These are phyloP conservation scores for Lasaia peninsularis DNA, from an alignment of 1,140 invertebrate species.

Conservation along the genomic window DNA sequence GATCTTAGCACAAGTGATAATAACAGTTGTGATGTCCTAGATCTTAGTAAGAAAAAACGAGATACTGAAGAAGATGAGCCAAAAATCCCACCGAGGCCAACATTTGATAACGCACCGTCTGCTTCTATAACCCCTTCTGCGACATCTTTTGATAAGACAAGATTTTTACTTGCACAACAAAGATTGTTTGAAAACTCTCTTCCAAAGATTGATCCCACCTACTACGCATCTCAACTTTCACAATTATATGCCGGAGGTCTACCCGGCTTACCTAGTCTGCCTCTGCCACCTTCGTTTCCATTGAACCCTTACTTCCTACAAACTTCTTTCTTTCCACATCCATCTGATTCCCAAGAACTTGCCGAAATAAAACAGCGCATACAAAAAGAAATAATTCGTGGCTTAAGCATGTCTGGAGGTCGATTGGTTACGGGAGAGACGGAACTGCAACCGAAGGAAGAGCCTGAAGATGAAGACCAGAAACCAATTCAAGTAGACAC, in stretches of 20 bases:
- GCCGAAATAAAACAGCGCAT: conserved; percentile 81
- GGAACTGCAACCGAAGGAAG: conserved; percentile 51
- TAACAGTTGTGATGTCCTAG: conserved; percentile 84
- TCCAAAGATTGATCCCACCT: conserved; percentile 77
- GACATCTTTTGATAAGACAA: conserved; percentile 68
- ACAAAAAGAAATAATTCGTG: conserved; percentile 82
- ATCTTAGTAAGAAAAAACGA: conserved; percentile 89
- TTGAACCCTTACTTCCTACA: conserved; percentile 79
- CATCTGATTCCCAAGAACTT: conserved; percentile 79
- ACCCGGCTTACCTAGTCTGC: conserved; percentile 66
- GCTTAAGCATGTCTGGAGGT: conserved; percentile 83
- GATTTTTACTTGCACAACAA: conserved; percentile 78
- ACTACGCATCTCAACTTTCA: conserved; percentile 77
- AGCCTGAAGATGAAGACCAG: conserved; percentile 64
- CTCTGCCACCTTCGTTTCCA: conserved; percentile 77
- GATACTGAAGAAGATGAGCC: conserved; percentile 67
- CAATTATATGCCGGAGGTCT: conserved; percentile 77
- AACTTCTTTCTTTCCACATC: conserved; percentile 78
- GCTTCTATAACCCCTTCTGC: conserved; percentile 44
- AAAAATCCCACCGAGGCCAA: conserved; percentile 45
- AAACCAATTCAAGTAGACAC: conserved; percentile 51
- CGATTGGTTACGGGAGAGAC: conserved; percentile 80
- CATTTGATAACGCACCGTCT: conserved; percentile 58
- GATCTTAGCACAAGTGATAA: conserved; percentile 83
- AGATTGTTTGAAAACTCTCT: conserved; percentile 78